A percentile compares a stretch with the other conserved stretches of the same genome.
Evolutionary conservation across 2,113 vertebrate genomes (phyloP).

Genomic region (Motacilla alba): DNA sequence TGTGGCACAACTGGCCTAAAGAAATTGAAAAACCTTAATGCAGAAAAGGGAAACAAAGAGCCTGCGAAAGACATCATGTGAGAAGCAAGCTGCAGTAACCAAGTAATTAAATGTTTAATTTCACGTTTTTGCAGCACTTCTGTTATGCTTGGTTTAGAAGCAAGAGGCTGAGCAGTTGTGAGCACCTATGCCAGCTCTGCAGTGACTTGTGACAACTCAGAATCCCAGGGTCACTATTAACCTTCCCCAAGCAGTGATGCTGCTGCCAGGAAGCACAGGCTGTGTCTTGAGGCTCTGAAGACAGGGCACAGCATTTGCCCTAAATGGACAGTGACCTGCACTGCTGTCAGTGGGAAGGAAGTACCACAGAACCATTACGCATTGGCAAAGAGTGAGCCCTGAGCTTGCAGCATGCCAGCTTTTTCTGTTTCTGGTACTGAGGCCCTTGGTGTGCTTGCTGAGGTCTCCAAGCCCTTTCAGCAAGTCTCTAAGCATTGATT

Average conservation of each 20-base stretch:
- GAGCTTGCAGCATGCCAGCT: fast-evolving
- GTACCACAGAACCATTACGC: fast-evolving
- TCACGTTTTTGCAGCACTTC: not conserved
- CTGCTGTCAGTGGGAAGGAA: not conserved
- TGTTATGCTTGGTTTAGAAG: not conserved
- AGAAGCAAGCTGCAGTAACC: not conserved
- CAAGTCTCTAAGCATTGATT: not conserved
- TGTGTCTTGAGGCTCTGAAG: not conserved
- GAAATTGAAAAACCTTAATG: not conserved
- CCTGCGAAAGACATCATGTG: not conserved
- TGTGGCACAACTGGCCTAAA: not conserved
- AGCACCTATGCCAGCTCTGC: not conserved
- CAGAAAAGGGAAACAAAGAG: not conserved
- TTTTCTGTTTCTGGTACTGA: not conserved
- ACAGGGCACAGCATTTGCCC: not conserved
- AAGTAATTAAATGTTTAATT: not conserved
- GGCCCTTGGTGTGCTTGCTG: not conserved
- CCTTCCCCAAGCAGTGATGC: not conserved
- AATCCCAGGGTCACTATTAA: not conserved
- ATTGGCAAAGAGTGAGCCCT: not conserved
- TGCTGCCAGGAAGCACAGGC: not conserved
- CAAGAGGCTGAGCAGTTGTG: not conserved
- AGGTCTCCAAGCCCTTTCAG: not conserved
- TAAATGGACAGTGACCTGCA: fast-evolving
- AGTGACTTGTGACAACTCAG: not conserved